Base-by-base conservation (phyloP, 2,797 vertebrate genomes). In the Sebastes matsubarae region DNA sequence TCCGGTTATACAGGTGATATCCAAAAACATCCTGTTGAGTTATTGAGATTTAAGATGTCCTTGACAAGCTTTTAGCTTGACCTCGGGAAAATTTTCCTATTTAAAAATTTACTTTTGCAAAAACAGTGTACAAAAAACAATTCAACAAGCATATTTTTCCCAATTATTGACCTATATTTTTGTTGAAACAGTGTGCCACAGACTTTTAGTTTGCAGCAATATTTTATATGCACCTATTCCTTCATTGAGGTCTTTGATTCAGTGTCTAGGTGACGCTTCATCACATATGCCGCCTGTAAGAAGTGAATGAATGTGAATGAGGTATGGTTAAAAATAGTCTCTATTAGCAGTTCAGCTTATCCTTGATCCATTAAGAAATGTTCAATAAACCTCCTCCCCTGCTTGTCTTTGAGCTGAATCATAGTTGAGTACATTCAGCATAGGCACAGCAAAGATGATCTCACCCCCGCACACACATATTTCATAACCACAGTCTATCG, bases 371-470 rank as follows among this genome's bases (percentile, higher is more conserved):
- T 54, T 29, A 3, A 32, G 10, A 27, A 50, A 50, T 30, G 18
- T 20, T 46, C 24, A 16, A 24, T 52, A 66, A 18, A 66, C 20
- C n/a, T 13, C 8, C 5, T 61, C 20, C 13, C 4, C 4, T 58
- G 25, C 29, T 4, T 74, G 38, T 73, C 34, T 70, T 38, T 65
- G 54, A 78, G 77, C 66, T 71, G 38, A 83, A 76, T 76, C n/a
- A 22, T 71, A 52, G 46, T 18, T 16, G 22, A 36, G 55, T n/a
- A 29, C 18, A 70, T 81, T 77, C 24, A 58, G 50, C 27, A 67
- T 20, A 66, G 36, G 24, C 20, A 22, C 32, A 20, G 29, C 7
- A 25, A 36, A 75, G 8, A 24, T 30, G 72, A 59, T 64, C 77
- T 86, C 70, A 68, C 10, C 13, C n/a, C 29, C 22, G 18, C 34